Conservation (phyloP, 2,888 invertebrate genomes). For the Andrena fulva region DNA sequence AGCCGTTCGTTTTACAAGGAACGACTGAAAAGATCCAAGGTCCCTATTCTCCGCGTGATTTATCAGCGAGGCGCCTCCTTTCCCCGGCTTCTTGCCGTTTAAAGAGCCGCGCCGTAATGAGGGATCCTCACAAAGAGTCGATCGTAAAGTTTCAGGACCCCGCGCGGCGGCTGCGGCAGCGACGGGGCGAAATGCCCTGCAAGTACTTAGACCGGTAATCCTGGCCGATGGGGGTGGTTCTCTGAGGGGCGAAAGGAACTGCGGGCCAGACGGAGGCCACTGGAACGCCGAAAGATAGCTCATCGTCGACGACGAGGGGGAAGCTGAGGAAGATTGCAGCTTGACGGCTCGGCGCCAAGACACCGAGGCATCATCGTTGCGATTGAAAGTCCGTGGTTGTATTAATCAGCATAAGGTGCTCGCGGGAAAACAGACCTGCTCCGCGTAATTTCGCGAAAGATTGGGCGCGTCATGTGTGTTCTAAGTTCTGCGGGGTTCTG, state of each 20-base stretch:
- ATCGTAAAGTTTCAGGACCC: conserved; percentile 65
- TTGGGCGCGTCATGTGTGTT: no score
- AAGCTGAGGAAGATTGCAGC: not conserved
- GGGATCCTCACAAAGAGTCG: conserved; percentile 61
- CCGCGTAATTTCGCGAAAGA: no score
- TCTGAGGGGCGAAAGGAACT: conserved; percentile 28
- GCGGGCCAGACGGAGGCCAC: conserved; percentile 22
- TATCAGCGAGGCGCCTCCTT: conserved; percentile 48
- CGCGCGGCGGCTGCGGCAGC: conserved; percentile 47
- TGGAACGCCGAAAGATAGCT: conserved; percentile 16
- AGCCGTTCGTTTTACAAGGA: conserved; percentile 33
- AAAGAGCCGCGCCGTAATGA: conserved; percentile 54
- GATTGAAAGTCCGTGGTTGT: no score
- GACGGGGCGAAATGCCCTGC: conserved; percentile 67
- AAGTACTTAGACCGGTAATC: conserved; percentile 75
- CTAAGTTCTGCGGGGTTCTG: no score
- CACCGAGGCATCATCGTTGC: not conserved
- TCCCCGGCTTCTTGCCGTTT: conserved; percentile 53
- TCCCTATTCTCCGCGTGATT: conserved; percentile 50
- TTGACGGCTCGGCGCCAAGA: conserved; percentile 8
- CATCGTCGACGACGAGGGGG: not conserved
- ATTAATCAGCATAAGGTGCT: not conserved
- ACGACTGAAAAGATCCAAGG: conserved; percentile 29
- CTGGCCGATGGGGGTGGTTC: conserved; percentile 68
- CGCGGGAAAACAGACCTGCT: not conserved